Percentiles rank a stretch among this genome's conserved stretches.
phyloP scores from a whole-genome alignment of 2,797 vertebrate genomes.

The Limnodromus scolopaceus region DNA sequence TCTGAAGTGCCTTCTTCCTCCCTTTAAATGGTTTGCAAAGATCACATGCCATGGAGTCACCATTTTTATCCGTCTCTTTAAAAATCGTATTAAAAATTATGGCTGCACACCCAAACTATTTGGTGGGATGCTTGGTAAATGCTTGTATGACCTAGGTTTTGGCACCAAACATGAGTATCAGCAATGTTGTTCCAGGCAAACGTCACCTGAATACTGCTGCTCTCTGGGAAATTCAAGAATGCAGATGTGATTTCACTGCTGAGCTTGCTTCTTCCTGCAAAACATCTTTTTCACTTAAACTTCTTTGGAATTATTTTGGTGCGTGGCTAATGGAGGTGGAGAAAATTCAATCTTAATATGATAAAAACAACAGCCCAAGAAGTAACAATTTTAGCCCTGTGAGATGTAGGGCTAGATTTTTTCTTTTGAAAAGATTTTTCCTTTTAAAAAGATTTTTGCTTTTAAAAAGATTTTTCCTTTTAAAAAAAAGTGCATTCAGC shows the following conservation, averaged over 20 bases:
- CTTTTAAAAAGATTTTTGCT: neutral
- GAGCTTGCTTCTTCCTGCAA: neutral
- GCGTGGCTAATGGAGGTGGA: neutral
- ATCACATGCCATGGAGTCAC: neutral
- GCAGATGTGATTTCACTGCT: neutral
- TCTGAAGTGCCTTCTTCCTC: neutral
- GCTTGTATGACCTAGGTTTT: neutral
- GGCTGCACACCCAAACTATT: neutral
- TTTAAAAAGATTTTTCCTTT: neutral
- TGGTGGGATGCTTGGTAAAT: neutral
- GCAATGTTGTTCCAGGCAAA: neutral
- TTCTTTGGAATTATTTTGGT: neutral
- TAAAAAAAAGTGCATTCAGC: neutral
- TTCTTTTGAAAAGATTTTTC: neutral
- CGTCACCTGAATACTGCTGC: neutral
- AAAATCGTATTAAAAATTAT: neutral
- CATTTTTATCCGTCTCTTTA: neutral
- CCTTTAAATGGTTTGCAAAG: neutral
- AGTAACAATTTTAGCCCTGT: neutral
- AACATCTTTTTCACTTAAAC: neutral
- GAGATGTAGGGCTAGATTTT: neutral
- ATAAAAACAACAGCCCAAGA: neutral
- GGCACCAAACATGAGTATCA: neutral
- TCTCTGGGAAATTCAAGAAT: neutral
- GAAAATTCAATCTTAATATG: neutral